Conservation (phyloP, 2,888 invertebrate genomes). For the Lypha dubia region DNA sequence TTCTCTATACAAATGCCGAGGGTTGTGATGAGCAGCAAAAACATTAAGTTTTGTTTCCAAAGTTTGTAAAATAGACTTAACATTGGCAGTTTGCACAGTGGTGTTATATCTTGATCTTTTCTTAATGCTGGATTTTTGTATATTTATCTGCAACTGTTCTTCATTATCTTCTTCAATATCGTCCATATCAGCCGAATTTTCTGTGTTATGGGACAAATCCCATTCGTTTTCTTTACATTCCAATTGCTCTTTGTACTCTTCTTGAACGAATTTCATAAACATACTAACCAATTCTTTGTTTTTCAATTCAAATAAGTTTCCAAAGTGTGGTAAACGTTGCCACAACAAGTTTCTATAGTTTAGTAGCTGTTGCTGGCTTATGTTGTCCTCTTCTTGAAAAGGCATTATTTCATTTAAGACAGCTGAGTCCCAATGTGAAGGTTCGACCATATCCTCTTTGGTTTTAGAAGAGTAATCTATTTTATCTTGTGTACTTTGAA, state of each 20-base stretch:
- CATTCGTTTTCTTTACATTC: conserved; percentile 85
- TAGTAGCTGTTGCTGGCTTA: conserved; percentile 78
- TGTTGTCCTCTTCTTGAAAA: conserved; percentile 18
- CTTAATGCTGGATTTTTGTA: conserved; percentile 80
- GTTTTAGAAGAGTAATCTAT: conserved; percentile 49
- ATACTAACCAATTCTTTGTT: conserved; percentile 91
- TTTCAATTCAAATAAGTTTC: conserved; percentile 90
- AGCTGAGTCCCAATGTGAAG: conserved; percentile 67
- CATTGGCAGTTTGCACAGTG: conserved; percentile 3
- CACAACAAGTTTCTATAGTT: conserved; percentile 93
- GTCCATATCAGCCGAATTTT: conserved; percentile 76
- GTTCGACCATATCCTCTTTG: background rate
- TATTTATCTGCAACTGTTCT: conserved; percentile 75
- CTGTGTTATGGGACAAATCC: conserved; percentile 83
- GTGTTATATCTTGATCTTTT: conserved; percentile 47
- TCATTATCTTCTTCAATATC: conserved; percentile 75
- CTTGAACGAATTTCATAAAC: conserved; percentile 89
- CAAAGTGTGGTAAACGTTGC: conserved; percentile 89
- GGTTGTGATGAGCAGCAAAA: conserved; percentile 91
- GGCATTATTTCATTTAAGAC: conserved; percentile 74
- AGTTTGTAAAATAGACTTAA: conserved; percentile 79
- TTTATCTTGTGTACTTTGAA: conserved; percentile 84
- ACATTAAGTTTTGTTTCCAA: conserved; percentile 89
- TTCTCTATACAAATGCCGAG: conserved; percentile 90
- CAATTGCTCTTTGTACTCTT: conserved; percentile 86